A percentile compares a stretch with the other conserved stretches of the same genome.
Conservation (phyloP, 2,797 vertebrate species). For the Trematomus bernacchii region DNA sequence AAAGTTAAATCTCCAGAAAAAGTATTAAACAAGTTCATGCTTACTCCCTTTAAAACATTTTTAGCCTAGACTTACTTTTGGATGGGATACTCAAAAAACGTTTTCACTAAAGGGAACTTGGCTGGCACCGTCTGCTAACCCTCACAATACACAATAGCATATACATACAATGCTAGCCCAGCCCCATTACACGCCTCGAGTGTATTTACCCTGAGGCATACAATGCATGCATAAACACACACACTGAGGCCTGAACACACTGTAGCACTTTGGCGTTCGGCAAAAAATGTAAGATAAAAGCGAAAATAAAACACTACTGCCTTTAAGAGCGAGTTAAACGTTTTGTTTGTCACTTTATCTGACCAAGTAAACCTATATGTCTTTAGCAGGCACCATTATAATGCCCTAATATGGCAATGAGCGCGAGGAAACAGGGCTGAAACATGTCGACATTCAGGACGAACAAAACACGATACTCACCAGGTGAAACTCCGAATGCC, state of each 20-base stretch:
- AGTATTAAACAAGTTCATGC: no score
- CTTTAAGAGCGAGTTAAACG: not conserved
- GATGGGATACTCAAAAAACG: not conserved
- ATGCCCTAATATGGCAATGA: constrained; percentile 29
- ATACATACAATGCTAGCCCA: not conserved
- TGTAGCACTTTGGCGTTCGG: not conserved
- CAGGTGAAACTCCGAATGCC: constrained; percentile 50
- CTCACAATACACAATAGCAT: not conserved
- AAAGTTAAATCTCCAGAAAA: no score
- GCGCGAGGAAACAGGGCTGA: constrained; percentile 1
- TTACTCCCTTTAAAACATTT: not conserved
- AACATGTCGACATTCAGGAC: constrained; percentile 36
- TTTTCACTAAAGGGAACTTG: not conserved
- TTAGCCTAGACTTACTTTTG: not conserved
- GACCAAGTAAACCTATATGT: rapidly evolving
- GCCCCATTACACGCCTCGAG: not conserved
- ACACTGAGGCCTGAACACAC: constrained; percentile 18
- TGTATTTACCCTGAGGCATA: constrained; percentile 8
- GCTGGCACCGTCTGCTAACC: not conserved
- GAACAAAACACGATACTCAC: constrained; percentile 46
- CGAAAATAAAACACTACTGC: not conserved
- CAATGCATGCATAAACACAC: no score
- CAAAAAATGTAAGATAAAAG: not conserved
- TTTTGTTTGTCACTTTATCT: not conserved
- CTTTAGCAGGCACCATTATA: not conserved